These are phyloP conservation scores for Ceratitis capitata DNA, from an alignment of 1,140 invertebrate genomes.

Conservation along the genomic window DNA sequence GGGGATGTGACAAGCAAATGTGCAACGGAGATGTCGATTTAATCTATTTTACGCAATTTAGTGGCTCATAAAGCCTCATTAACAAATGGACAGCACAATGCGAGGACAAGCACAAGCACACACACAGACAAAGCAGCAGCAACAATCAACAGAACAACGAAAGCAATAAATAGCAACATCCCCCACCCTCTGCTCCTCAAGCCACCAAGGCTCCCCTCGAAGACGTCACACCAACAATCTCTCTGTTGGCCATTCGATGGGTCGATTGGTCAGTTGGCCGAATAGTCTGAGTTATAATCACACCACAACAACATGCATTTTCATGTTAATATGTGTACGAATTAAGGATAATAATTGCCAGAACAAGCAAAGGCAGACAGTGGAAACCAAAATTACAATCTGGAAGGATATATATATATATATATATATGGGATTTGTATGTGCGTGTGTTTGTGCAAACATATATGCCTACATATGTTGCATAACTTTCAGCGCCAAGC, in stretches of 20 bases:
- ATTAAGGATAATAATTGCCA: conserved; percentile 23
- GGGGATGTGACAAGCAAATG: neutral
- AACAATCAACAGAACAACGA: too few species aligned
- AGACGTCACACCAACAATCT: too few species aligned
- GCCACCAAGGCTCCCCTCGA: neutral
- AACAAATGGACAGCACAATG: neutral
- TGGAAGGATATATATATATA: too few species aligned
- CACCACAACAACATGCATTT: neutral
- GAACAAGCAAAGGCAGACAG: neutral
- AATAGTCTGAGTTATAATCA: neutral
- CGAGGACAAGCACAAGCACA: neutral
- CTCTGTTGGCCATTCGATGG: neutral
- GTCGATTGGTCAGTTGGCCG: neutral
- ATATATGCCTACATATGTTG: neutral
- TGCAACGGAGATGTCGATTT: conserved; percentile 11
- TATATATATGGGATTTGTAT: neutral
- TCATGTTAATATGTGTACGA: conserved; percentile 20
- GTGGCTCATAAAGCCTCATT: conserved; percentile 30
- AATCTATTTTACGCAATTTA: conserved; percentile 30
- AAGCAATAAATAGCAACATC: neutral
- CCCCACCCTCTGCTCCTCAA: neutral
- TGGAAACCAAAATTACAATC: neutral
- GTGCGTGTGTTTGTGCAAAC: neutral
- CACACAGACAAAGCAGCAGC: neutral
- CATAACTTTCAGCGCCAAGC: neutral